Evolutionary conservation across 2,113 vertebrate genomes (phyloP).

Genomic region (Pseudorasbora parva): DNA sequence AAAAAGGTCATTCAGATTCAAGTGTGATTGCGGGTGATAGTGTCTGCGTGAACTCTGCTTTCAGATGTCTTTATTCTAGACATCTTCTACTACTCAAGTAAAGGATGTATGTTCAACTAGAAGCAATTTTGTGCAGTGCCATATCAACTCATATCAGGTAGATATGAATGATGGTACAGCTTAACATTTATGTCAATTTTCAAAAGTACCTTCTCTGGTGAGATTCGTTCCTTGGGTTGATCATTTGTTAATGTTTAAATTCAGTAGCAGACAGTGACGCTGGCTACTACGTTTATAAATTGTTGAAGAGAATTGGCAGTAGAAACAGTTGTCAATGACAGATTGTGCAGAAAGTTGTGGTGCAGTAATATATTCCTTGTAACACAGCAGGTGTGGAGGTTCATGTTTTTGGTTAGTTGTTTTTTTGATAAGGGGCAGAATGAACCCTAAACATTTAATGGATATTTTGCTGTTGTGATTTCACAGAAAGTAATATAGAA

Average conservation of each 20-base stretch:
- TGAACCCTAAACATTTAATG: neutral
- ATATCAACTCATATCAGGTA: neutral
- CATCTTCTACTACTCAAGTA: neutral
- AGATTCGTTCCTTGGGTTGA: neutral
- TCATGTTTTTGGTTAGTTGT: neutral
- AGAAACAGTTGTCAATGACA: neutral
- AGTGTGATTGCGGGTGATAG: neutral
- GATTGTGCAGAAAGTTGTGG: neutral
- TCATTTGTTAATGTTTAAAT: neutral
- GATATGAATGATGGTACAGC: neutral
- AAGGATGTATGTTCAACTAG: neutral
- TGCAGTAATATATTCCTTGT: neutral
- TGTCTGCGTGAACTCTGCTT: neutral
- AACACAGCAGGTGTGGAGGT: neutral
- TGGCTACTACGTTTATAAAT: neutral
- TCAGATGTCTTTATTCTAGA: neutral
- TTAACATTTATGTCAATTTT: neutral
- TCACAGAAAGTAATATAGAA: neutral
- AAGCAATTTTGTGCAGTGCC: neutral
- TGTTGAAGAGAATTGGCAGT: no score
- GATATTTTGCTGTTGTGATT: neutral
- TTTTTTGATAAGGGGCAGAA: neutral
- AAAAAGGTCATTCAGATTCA: neutral
- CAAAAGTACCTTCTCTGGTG: neutral
- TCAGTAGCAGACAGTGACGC: neutral